Evolutionary conservation across 2,797 vertebrate genomes (phyloP).

Genomic region (Amazonetta brasiliensis): DNA sequence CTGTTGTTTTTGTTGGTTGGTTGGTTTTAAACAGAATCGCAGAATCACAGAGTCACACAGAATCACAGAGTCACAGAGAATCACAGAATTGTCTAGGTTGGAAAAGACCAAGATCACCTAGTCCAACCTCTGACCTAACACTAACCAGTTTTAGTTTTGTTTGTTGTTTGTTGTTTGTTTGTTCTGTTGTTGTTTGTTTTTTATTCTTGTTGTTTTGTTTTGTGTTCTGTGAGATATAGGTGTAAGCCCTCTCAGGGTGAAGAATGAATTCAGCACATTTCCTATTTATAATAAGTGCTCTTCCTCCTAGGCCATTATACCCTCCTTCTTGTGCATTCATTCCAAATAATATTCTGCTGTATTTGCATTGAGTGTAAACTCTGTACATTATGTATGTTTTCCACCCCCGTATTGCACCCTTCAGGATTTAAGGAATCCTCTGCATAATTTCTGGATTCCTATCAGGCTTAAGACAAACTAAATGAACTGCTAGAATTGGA

Average conservation of each 20-base stretch:
- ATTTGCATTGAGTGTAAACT: not conserved
- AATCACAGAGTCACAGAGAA: too few relatives aligned
- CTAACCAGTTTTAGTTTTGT: too few relatives aligned
- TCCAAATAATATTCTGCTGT: not conserved
- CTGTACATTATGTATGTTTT: not conserved
- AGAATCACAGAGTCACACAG: too few relatives aligned
- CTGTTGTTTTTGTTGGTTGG: not conserved
- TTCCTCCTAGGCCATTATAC: not conserved
- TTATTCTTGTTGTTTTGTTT: not conserved
- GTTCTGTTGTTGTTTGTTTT: not conserved
- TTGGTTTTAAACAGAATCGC: not conserved
- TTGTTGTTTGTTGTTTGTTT: too few relatives aligned
- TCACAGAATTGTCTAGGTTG: too few relatives aligned
- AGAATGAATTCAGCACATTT: not conserved
- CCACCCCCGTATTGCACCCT: not conserved
- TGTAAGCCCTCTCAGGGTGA: not conserved
- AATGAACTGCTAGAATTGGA: slow-evolving; percentile 56
- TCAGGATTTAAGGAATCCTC: slow-evolving; percentile 28
- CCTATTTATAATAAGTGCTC: not conserved
- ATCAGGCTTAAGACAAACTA: not conserved
- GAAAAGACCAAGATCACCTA: too few relatives aligned
- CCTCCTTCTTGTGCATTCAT: not conserved
- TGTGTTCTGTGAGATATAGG: not conserved
- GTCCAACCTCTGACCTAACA: too few relatives aligned
- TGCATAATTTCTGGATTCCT: slow-evolving; percentile 19